Evolutionary conservation across 1,140 invertebrate genomes (phyloP).

Genomic region (Acyrthosiphon pisum): DNA sequence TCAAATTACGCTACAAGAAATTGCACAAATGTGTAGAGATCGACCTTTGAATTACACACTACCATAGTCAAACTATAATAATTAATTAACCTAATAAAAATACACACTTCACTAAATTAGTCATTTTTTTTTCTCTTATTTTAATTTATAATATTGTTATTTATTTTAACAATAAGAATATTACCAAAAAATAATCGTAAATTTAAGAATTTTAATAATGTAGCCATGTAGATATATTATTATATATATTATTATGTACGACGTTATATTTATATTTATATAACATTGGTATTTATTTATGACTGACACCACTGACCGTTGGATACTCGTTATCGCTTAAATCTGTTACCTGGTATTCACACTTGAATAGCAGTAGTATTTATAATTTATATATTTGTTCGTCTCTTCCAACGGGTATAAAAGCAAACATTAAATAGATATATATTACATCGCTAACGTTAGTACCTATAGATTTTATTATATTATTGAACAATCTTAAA

Average conservation of each 20-base stretch:
- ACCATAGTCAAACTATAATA: not conserved
- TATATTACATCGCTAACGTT: not conserved
- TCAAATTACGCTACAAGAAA: too few species aligned
- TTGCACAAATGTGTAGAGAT: too few species aligned
- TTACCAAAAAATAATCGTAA: not conserved
- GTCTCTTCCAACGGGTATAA: not conserved
- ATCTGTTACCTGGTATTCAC: not conserved
- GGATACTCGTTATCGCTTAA: not conserved
- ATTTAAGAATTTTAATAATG: not conserved
- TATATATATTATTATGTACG: not conserved
- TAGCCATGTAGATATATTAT: not conserved
- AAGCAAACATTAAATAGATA: not conserved
- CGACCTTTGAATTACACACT: too few species aligned
- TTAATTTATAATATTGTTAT: too few species aligned
- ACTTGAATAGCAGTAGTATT: not conserved
- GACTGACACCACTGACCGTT: not conserved
- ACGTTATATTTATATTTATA: not conserved
- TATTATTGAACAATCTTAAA: not conserved
- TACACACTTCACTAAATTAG: not conserved
- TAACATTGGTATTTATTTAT: not conserved
- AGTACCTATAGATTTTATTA: not conserved
- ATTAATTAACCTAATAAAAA: too few species aligned
- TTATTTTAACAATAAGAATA: not conserved
- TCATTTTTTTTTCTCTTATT: not conserved
- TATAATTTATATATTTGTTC: not conserved